phyloP scores from a whole-genome alignment of 2,797 vertebrate genomes.

The Etheostoma nigrum region DNA sequence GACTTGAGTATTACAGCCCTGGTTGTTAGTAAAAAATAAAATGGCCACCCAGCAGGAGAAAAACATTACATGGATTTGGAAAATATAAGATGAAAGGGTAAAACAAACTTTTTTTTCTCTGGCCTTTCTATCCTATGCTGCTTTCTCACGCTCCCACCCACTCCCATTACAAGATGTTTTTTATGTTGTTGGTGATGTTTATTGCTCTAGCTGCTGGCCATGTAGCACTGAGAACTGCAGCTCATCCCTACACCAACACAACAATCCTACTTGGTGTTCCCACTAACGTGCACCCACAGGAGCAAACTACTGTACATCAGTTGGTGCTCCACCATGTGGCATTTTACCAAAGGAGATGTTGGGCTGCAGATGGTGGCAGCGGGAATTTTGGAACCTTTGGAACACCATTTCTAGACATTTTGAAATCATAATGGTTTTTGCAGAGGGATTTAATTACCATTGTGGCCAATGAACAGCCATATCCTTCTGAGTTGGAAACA shows the following conservation, averaged over 20 bases:
- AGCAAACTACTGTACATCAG: constrained; percentile 14
- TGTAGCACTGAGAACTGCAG: constrained; percentile 29
- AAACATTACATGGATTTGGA: constrained; percentile 15
- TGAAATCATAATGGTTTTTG: constrained; percentile 43
- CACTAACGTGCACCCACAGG: constrained; percentile 30
- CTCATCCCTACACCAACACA: constrained; percentile 34
- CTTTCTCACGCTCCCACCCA: constrained; percentile 37
- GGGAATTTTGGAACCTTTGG: constrained; percentile 19
- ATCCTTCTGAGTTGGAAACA: constrained; percentile 51
- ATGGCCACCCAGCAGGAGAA: not conserved
- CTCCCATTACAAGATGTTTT: constrained; percentile 39
- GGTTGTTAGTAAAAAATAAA: not conserved
- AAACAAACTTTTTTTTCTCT: constrained; percentile 24
- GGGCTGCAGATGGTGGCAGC: not conserved
- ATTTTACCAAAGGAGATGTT: constrained; percentile 11
- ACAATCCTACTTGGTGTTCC: constrained; percentile 35
- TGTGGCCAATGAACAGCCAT: constrained; percentile 51
- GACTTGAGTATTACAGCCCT: no score
- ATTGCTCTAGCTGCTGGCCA: constrained; percentile 48
- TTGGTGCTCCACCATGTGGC: constrained; percentile 8
- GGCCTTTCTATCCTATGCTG: constrained; percentile 16
- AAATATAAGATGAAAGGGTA: constrained; percentile 17
- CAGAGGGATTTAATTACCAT: constrained; percentile 44
- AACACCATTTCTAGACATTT: constrained; percentile 11
- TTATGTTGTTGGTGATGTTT: constrained; percentile 57